Conservation (phyloP, 2,888 invertebrate genomes). For the Linnaemya vulpina region DNA sequence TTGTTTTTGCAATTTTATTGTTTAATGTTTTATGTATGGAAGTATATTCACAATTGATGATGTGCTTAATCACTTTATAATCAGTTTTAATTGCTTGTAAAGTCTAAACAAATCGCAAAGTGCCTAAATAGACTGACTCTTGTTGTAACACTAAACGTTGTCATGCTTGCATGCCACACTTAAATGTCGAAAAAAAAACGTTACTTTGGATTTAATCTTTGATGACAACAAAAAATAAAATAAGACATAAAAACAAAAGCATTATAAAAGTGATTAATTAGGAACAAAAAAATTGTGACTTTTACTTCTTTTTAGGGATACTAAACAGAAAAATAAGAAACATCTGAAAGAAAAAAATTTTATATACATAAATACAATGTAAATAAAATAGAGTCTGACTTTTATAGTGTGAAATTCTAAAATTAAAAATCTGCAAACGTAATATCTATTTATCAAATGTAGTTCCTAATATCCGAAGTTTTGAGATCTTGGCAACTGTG, state of each 20-base stretch:
- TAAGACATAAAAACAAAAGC: not conserved
- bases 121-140: conserved; percentile 8
- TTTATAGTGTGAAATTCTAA: not conserved
- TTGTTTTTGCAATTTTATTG: conserved; percentile 3
- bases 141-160: not conserved
- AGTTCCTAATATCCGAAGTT: not conserved
- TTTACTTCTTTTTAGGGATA: no score
- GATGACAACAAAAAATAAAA: not conserved
- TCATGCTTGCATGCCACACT: conserved; percentile 19
- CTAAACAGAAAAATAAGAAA: not conserved
- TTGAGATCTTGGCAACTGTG: not conserved
- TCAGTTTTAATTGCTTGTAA: conserved; percentile 52
- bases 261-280: conserved; percentile 28
- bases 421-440: not conserved
- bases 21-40: not conserved
- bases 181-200: not conserved
- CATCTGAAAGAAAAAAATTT: not conserved
- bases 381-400: no score
- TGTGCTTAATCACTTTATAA: conserved; percentile 66
- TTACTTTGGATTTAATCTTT: conserved; percentile 8
- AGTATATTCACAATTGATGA: conserved; percentile 1
- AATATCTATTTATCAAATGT: not conserved
- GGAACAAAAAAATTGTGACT: not conserved
- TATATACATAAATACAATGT: not conserved
- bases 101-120: conserved; percentile 2